Percentiles rank a stretch among this genome's conserved stretches.
Evolutionary conservation across 2,113 vertebrate genomes (phyloP).

Genomic region (Chaetorhynchus papuensis): DNA sequence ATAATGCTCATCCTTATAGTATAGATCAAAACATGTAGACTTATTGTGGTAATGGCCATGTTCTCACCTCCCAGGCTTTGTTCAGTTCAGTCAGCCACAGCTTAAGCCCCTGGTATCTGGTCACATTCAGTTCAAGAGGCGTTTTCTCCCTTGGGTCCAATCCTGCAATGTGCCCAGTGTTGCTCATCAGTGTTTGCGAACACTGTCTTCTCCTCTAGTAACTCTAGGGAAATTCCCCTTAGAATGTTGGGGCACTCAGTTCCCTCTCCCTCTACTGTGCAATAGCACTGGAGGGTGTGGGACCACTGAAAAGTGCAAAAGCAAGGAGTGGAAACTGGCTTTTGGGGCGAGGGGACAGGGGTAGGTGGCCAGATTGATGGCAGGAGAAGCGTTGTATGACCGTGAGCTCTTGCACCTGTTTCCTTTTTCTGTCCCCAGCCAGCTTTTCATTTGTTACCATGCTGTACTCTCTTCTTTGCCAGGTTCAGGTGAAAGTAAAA

Average conservation of each 20-base stretch:
- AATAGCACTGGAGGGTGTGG: neutral
- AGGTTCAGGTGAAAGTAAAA: neutral
- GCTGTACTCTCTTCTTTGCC: neutral
- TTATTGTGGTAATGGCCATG: conserved; percentile 56
- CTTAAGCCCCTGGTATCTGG: conserved; percentile 11
- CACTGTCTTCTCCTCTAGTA: neutral
- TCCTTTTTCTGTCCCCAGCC: neutral
- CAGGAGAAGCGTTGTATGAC: neutral
- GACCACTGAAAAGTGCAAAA: neutral
- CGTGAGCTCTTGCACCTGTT: rapidly evolving
- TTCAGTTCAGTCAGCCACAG: conserved; percentile 21
- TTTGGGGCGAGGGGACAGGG: neutral
- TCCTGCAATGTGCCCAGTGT: neutral
- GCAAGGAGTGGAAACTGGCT: neutral
- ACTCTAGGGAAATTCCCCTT: neutral
- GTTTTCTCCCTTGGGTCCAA: neutral
- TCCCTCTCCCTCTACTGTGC: neutral
- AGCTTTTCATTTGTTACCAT: neutral
- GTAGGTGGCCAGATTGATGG: neutral
- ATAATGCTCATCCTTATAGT: conserved; percentile 58
- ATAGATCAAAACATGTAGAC: conserved; percentile 4
- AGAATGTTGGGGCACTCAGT: neutral
- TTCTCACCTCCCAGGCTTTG: conserved; percentile 21
- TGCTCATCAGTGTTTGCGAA: neutral
- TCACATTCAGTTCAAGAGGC: neutral